These are phyloP conservation scores for silkworm (Bombyx mori) DNA, from an alignment of 1,140 invertebrate species.

Conservation along the genomic window ASM3026992v2 NC_085131.1:14318501-14319000, in stretches of 20 bases:
- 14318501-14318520: neutral
- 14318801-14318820: neutral
- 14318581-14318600: conserved; percentile 22
- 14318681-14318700: conserved; percentile 21
- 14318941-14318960: too few species aligned
- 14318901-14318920: neutral
- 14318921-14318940: too few species aligned
- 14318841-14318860: too few species aligned
- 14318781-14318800: too few species aligned
- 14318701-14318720: conserved; percentile 20
- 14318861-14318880: too few species aligned
- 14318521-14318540: neutral
- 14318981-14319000: conserved; percentile 11
- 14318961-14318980: too few species aligned
- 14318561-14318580: conserved; percentile 30
- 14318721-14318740: conserved; percentile 25
- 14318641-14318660: conserved; percentile 45
- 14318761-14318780: neutral
- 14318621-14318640: conserved; percentile 46
- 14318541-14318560: neutral
- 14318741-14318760: conserved; percentile 1
- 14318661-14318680: conserved; percentile 28
- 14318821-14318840: neutral
- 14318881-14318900: neutral
- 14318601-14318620: conserved; percentile 23